Evolutionary conservation across 2,888 invertebrate genomes (phyloP).

Genomic region (Tetheella fluctuosa): DNA sequence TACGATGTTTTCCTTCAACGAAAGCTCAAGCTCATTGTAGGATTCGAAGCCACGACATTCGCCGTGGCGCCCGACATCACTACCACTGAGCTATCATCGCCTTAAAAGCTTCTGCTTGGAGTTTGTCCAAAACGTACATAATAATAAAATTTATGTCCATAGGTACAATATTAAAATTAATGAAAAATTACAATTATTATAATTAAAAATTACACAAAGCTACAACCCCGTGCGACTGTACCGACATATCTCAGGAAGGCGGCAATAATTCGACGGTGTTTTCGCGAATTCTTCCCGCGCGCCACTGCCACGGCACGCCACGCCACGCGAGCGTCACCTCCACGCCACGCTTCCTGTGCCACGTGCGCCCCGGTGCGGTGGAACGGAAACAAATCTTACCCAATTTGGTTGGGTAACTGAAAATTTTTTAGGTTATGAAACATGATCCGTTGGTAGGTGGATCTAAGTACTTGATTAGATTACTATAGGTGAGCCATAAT

Average conservation of each 20-base stretch:
- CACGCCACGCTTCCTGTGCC: conserved; percentile 11
- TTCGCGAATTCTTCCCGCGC: conserved; percentile 76
- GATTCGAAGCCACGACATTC: too few relatives aligned
- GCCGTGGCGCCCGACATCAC: too few relatives aligned
- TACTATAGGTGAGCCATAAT: too few relatives aligned
- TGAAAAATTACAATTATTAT: too few relatives aligned
- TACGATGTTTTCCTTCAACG: too few relatives aligned
- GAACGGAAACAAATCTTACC: background rate
- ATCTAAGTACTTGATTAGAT: too few relatives aligned
- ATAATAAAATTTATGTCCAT: too few relatives aligned
- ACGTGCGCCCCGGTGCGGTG: conserved; percentile 1
- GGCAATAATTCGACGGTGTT: conserved; percentile 75
- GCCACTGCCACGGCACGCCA: conserved; percentile 14
- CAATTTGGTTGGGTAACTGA: background rate
- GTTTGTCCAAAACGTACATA: too few relatives aligned
- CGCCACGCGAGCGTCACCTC: conserved; percentile 15
- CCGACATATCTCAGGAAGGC: conserved; percentile 65
- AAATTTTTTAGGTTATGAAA: background rate
- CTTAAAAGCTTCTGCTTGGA: too few relatives aligned
- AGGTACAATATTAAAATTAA: too few relatives aligned
- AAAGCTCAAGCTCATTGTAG: too few relatives aligned
- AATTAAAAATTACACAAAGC: conserved; percentile 22
- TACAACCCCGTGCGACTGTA: conserved; percentile 37
- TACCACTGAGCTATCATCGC: too few relatives aligned
- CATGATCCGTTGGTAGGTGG: background rate